A percentile compares a stretch with the other conserved stretches of the same genome.
These are phyloP conservation scores for Gerris buenoi DNA, from an alignment of 1,140 invertebrate genomes.

Conservation along the genomic window DNA sequence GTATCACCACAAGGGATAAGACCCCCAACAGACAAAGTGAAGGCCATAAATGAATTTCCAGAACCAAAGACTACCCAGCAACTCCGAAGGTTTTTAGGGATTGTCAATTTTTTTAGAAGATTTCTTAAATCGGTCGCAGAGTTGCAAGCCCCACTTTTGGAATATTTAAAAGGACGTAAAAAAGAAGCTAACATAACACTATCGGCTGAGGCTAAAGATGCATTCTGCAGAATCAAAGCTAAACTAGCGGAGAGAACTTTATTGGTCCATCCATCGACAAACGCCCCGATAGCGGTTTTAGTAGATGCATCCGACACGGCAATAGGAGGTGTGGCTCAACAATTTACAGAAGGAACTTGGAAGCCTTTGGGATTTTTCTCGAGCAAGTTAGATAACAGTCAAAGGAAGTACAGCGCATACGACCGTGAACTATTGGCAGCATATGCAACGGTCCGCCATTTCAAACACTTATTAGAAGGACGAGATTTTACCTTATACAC, in stretches of 20 bases:
- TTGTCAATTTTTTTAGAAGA: slow-evolving; percentile 26
- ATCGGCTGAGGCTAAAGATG: slow-evolving; percentile 12
- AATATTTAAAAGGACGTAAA: slow-evolving; percentile 11
- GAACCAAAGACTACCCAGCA: slow-evolving; percentile 17
- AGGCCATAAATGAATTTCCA: slow-evolving; percentile 22
- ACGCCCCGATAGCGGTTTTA: neutral
- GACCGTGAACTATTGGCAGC: slow-evolving; percentile 30
- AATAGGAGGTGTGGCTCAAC: neutral
- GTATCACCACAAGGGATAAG: slow-evolving; percentile 20
- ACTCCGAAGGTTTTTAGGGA: slow-evolving; percentile 23
- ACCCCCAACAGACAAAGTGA: slow-evolving; percentile 18
- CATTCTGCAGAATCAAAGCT: slow-evolving; percentile 19
- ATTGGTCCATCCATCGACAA: neutral
- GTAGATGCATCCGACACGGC: neutral
- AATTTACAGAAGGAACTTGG: neutral
- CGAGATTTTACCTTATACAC: slow-evolving; percentile 24
- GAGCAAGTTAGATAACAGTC: neutral
- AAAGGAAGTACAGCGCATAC: slow-evolving; percentile 21
- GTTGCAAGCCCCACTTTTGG: slow-evolving; percentile 13
- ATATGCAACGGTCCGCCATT: slow-evolving; percentile 24
- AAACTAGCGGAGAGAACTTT: neutral
- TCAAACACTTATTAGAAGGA: slow-evolving; percentile 26
- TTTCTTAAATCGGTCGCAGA: slow-evolving; percentile 18
- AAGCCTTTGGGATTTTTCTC: slow-evolving; percentile 4
- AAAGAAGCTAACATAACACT: slow-evolving; percentile 11